phyloP scores from a whole-genome alignment of 2,797 vertebrate genomes.

The Enteromius mattozi region DNA sequence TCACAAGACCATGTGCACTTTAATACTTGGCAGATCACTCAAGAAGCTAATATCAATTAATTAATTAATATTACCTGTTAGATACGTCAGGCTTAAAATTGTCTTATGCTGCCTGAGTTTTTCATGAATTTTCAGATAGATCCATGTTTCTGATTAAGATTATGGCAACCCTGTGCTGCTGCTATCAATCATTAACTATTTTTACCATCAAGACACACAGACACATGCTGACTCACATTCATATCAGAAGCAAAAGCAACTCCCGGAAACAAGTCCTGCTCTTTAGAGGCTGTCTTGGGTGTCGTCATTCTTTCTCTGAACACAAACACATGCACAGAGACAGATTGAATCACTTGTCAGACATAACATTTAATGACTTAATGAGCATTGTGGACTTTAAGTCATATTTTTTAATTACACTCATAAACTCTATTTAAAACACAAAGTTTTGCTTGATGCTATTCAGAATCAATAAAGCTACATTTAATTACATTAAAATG shows the following conservation, averaged over 20 bases:
- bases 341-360: background rate
- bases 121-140: background rate
- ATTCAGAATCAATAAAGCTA: background rate
- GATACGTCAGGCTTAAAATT: background rate
- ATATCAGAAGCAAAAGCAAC: constrained; percentile 56
- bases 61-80: background rate
- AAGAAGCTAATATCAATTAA: background rate
- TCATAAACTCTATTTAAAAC: background rate
- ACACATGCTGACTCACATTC: constrained; percentile 38
- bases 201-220: background rate
- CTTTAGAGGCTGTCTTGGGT: background rate
- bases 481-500: background rate
- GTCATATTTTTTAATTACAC: background rate
- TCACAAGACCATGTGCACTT: background rate
- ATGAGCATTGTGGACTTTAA: background rate
- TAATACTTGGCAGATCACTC: background rate
- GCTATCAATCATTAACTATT: background rate
- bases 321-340: constrained; percentile 10
- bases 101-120: background rate
- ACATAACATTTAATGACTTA: background rate
- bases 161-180: background rate
- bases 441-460: background rate
- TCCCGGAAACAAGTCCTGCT: constrained; percentile 36
- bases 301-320: background rate
- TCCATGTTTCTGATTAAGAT: background rate